Percentiles rank a stretch among this genome's conserved stretches.
Conservation (phyloP, 1,140 invertebrate species). For the Lamellibrachia luymesi region DNA sequence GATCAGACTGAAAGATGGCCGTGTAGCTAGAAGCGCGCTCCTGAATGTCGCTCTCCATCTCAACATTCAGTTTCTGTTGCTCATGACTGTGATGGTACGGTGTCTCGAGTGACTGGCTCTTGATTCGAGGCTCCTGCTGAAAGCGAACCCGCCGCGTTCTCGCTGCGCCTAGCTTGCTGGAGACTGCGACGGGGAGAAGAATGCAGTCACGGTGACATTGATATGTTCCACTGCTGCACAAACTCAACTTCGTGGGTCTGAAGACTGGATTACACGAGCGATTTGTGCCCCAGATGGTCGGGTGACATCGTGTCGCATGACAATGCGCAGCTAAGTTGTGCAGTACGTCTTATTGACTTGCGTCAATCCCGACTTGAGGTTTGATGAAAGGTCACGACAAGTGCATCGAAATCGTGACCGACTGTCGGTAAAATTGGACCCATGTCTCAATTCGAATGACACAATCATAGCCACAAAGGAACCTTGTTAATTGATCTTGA, state of each 20-base stretch:
- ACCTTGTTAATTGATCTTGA: no score
- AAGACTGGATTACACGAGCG: no score
- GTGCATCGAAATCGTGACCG: no score
- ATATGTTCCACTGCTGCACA: not conserved
- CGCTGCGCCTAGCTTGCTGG: not conserved
- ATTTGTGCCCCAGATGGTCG: no score
- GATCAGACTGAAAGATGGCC: not conserved
- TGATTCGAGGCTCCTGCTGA: constrained; percentile 10
- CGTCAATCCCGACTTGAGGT: no score
- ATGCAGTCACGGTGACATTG: not conserved
- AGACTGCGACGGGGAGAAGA: not conserved
- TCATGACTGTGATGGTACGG: constrained; percentile 17
- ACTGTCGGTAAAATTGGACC: no score
- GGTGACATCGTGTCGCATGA: no score
- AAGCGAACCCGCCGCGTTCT: constrained; percentile 8
- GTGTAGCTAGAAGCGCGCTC: constrained; percentile 11
- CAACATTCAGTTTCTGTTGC: not conserved
- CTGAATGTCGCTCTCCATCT: not conserved
- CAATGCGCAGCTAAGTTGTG: no score
- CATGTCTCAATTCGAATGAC: no score
- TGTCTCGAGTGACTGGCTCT: constrained; percentile 17
- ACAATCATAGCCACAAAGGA: no score
- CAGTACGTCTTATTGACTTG: no score
- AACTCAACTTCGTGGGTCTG: not conserved
- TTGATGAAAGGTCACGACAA: no score